A percentile compares a stretch with the other conserved stretches of the same genome.
Evolutionary conservation across 2,113 vertebrate species (phyloP).

Genomic region (Sceloporus undulatus): DNA sequence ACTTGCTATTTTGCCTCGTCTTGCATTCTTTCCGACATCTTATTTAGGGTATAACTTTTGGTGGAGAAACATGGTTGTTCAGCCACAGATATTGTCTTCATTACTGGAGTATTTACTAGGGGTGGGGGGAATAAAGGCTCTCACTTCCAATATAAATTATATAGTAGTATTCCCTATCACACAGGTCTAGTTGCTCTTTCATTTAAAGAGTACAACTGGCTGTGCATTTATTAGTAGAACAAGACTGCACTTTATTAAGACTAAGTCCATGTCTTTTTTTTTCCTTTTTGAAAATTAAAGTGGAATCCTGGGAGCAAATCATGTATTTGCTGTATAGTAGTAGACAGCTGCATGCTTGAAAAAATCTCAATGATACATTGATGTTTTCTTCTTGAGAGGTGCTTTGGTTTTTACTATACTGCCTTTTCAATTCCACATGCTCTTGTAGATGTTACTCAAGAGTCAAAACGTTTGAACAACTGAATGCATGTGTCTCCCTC

Average conservation of each 20-base stretch:
- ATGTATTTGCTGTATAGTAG: neutral
- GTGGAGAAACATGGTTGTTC: slow-evolving; percentile 21
- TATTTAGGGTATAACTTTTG: slow-evolving; percentile 11
- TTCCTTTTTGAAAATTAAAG: slow-evolving; percentile 22
- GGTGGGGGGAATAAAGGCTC: neutral
- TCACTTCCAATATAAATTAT: neutral
- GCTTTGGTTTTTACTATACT: fast-evolving
- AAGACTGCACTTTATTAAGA: slow-evolving; percentile 17
- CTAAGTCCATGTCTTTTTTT: slow-evolving; percentile 5
- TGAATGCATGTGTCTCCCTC: slow-evolving; percentile 23
- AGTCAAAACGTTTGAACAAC: neutral
- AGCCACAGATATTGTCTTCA: neutral
- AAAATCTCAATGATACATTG: neutral
- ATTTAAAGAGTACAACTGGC: neutral
- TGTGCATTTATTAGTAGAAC: slow-evolving; percentile 16
- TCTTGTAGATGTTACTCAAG: neutral
- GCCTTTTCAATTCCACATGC: neutral
- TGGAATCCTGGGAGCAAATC: neutral
- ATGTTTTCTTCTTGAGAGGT: neutral
- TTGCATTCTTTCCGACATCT: neutral
- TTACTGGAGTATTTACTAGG: neutral
- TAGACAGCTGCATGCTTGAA: neutral
- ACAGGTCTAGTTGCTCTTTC: slow-evolving; percentile 15
- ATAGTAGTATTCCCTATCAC: neutral
- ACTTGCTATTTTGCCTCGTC: neutral